Percentiles rank a stretch among this genome's conserved stretches.
Conservation (phyloP, 2,113 vertebrate species). For the Cyprinodon tularosa region DNA sequence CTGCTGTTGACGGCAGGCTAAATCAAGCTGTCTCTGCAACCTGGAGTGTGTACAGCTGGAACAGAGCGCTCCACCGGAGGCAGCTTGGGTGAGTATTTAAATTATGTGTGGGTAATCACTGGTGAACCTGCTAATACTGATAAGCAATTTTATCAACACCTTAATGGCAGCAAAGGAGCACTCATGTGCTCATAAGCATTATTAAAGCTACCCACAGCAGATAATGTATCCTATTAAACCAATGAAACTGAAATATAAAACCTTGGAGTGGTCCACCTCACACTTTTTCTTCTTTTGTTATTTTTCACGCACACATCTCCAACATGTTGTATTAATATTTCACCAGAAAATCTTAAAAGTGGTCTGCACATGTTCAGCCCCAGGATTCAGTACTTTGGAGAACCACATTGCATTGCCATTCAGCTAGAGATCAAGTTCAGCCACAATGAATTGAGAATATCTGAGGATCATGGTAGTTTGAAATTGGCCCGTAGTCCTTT, state of each 20-base stretch:
- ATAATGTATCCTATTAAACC: conserved; percentile 1
- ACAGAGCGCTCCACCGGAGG: conserved; percentile 8
- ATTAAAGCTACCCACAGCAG: not conserved
- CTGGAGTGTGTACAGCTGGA: conserved; percentile 18
- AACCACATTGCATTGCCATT: no score
- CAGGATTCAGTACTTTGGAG: no score
- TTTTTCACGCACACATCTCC: not conserved
- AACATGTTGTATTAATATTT: not conserved
- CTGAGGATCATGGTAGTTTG: no score
- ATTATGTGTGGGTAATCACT: conserved; percentile 23
- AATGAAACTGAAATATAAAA: not conserved
- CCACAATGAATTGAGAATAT: not conserved
- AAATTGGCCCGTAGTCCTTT: no score
- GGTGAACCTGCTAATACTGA: conserved; percentile 4
- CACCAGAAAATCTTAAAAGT: not conserved
- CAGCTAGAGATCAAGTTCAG: not conserved
- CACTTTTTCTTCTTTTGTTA: not conserved
- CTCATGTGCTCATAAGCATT: not conserved
- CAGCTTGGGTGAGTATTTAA: conserved; percentile 40
- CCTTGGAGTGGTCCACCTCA: not conserved
- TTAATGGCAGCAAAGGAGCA: conserved; percentile 9
- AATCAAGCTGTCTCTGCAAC: conserved; percentile 21
- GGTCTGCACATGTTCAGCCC: no score
- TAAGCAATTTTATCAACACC: conserved; percentile 21
- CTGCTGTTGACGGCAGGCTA: conserved; percentile 33